Conservation (phyloP, 1,140 invertebrate species). For the Maniola jurtina region DNA sequence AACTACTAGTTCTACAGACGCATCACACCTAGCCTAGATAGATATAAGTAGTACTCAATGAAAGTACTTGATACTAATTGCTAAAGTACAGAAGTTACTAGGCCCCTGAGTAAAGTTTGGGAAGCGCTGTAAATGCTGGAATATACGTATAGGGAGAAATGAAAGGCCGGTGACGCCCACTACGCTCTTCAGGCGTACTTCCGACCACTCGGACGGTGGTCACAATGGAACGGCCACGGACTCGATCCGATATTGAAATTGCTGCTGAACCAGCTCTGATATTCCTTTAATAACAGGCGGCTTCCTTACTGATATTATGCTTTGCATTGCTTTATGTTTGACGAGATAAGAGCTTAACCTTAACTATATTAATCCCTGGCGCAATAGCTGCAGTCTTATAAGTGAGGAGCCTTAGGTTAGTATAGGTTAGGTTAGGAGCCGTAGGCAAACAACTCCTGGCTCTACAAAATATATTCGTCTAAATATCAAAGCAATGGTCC, state of each 20-base stretch:
- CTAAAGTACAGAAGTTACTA: too few relatives aligned
- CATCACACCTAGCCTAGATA: too few relatives aligned
- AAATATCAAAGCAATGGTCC: too few relatives aligned
- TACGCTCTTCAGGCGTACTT: constrained; percentile 55
- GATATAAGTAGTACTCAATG: too few relatives aligned
- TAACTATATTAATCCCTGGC: too few relatives aligned
- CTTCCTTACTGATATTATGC: constrained; percentile 9
- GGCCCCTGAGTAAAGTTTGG: background rate
- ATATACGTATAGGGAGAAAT: constrained; percentile 59
- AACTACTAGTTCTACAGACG: too few relatives aligned
- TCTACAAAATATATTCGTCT: too few relatives aligned
- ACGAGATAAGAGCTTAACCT: background rate
- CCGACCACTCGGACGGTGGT: constrained; percentile 61
- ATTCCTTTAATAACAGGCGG: constrained; percentile 32
- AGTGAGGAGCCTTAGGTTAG: too few relatives aligned
- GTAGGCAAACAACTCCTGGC: too few relatives aligned
- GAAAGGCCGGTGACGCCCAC: constrained; percentile 59
- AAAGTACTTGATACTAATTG: too few relatives aligned
- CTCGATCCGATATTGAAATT: constrained; percentile 74
- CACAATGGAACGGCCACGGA: constrained; percentile 62
- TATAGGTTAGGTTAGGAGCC: too few relatives aligned
- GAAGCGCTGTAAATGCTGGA: constrained; percentile 23
- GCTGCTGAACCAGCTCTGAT: constrained; percentile 53
- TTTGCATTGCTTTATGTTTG: constrained; percentile 1
- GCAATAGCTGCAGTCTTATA: too few relatives aligned